Conservation (phyloP, 2,113 vertebrate genomes). For the Ceratotherium simum region DNA sequence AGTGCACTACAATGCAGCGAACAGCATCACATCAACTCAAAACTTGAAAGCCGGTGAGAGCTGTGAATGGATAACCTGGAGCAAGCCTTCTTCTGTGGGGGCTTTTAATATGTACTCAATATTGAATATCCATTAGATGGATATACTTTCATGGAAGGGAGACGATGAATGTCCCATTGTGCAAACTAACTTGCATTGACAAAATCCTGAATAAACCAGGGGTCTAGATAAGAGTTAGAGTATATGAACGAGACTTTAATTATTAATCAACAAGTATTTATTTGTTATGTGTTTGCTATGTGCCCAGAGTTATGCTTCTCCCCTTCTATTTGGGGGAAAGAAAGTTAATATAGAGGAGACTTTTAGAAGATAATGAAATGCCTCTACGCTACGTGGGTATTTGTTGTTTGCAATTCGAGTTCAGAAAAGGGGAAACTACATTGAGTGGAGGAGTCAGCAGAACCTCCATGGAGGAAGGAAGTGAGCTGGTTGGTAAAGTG, state of each 20-base stretch:
- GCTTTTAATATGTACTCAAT: neutral
- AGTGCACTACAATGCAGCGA: neutral
- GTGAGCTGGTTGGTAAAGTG: neutral
- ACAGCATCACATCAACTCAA: neutral
- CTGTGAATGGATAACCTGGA: neutral
- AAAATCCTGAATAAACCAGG: conserved; percentile 16
- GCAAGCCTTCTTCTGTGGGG: neutral
- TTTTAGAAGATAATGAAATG: neutral
- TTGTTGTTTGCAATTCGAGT: neutral
- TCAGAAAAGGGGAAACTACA: neutral
- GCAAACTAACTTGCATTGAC: neutral
- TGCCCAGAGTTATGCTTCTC: neutral
- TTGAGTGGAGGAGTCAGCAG: neutral
- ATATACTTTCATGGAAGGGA: neutral
- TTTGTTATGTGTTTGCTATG: neutral
- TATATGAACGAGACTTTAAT: neutral
- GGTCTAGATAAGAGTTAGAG: neutral
- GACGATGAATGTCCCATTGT: neutral
- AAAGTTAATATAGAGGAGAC: neutral
- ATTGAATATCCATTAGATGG: neutral
- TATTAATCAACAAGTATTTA: neutral
- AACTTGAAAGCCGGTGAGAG: neutral
- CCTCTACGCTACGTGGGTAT: neutral
- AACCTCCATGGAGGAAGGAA: neutral
- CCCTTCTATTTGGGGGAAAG: neutral